Evolutionary conservation across 2,113 vertebrate genomes (phyloP), one percentile per base, ranked within the genome.

Genomic region (Hyla sarda): DNA sequence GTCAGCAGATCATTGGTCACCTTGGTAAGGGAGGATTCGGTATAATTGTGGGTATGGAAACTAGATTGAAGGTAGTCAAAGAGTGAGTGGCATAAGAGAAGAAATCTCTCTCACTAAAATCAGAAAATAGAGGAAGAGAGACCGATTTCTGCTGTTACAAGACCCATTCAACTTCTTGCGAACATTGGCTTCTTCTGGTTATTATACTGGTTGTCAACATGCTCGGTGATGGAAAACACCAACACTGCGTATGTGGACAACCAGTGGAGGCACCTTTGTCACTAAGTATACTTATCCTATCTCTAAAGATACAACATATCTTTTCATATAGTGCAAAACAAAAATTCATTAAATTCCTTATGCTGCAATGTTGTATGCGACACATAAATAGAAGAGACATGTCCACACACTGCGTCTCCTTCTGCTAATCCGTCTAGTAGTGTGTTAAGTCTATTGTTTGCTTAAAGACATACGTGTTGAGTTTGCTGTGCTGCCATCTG

Each of bases 391-490:
- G n/a, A 21, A 48, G 41, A 82, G 41, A 82, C 47, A 48, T 52
- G 62, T 69, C 62, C 62, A 58, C 45, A 19, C 56, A 37, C 79
- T 11, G 41, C 16, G n/a, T 50, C 47, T 69, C 80, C 62, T 47
- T 82, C 80, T 82, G 80, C 80, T 82, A 48, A 67, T 52, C 45
- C 41, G 45, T 82, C 80, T 82, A 2, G 56, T 47, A 76, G 72
- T 60, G 41, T 84, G 54, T 76, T 84, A 34, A 41, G 83, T 76
- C 72, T 84, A 74, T 84, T 84, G 71, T 84, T 75, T 84, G 82
- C 69, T 75, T 60, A 84, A 60, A 84, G 52, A 76, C 83, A 84
- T 76, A 62, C 72, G 73, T 84, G 72, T 76, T 76, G 54, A 17
- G 56, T 76, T 60, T 30, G 73, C 50, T 41, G 54, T 5, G 54